Percentiles rank a stretch among this genome's conserved stretches.
phyloP scores from a whole-genome alignment of 2,113 vertebrate species.

The Callopanchax toddi region DNA sequence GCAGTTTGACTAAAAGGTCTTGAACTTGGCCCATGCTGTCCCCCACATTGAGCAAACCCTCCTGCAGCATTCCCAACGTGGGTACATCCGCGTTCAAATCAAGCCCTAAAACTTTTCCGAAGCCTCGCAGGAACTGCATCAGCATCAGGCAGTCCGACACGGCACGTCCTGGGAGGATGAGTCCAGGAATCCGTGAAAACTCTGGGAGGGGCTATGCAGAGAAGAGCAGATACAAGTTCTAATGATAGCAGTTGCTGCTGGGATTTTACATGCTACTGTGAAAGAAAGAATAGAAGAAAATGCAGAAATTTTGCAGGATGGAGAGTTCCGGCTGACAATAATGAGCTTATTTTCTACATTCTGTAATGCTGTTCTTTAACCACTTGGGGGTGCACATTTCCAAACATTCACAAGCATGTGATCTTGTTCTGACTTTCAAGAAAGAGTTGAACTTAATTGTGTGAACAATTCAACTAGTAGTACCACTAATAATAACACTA shows the following conservation, averaged over 20 bases:
- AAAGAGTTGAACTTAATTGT: not conserved
- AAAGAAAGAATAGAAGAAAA: not conserved
- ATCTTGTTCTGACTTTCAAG: slow-evolving; percentile 12
- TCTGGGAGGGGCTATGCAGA: slow-evolving; percentile 89
- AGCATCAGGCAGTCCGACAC: slow-evolving; percentile 98
- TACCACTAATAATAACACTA: not conserved
- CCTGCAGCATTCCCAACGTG: slow-evolving; percentile 91
- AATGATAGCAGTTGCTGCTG: not conserved
- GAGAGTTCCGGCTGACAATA: too few species aligned
- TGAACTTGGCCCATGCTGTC: slow-evolving; percentile 97
- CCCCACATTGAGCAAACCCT: slow-evolving; percentile 94
- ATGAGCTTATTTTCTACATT: not conserved
- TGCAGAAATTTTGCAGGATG: too few species aligned
- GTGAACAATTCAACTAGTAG: not conserved
- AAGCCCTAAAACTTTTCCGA: slow-evolving; percentile 95
- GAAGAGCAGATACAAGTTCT: slow-evolving; percentile 7
- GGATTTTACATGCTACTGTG: not conserved
- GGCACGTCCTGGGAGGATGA: slow-evolving; percentile 89
- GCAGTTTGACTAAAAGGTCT: slow-evolving; percentile 94
- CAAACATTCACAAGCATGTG: slow-evolving; percentile 8
- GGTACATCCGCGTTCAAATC: slow-evolving; percentile 90
- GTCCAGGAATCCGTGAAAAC: slow-evolving; percentile 91
- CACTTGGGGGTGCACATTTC: slow-evolving; percentile 64
- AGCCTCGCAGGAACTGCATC: slow-evolving; percentile 95
- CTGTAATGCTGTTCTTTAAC: slow-evolving; percentile 43